phyloP scores from a whole-genome alignment of 1,140 invertebrate genomes.

The Laupala kohalensis region DNA sequence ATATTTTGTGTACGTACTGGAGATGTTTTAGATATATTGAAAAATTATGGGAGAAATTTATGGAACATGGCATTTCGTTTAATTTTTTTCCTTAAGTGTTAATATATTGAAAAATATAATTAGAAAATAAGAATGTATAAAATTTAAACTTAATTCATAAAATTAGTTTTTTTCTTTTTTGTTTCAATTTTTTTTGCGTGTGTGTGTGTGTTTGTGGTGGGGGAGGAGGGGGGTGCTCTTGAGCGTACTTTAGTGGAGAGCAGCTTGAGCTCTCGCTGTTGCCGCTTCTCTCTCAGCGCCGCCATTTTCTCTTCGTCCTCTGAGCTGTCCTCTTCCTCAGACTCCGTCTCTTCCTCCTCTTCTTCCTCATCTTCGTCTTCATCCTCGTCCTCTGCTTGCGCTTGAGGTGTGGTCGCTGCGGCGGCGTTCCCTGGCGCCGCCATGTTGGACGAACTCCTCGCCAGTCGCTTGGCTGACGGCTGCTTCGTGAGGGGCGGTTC shows the following conservation, averaged over 20 bases:
- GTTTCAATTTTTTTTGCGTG: no score
- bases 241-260: constrained; percentile 50
- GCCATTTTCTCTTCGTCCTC: constrained; percentile 49
- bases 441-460: neutral
- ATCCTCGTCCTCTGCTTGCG: neutral
- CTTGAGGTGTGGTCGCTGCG: neutral
- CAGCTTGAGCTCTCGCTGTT: constrained; percentile 58
- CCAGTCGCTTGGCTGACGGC: constrained; percentile 21
- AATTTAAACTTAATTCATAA: no score
- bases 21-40: no score
- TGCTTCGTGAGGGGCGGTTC: constrained; percentile 18
- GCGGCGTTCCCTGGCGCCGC: constrained; percentile 1
- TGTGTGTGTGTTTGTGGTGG: no score
- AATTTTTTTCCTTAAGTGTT: no score
- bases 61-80: no score
- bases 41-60: no score
- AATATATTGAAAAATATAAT: no score
- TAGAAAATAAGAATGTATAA: no score
- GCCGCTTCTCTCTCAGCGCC: constrained; percentile 46
- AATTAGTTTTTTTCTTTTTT: no score
- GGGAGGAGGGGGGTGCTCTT: neutral
- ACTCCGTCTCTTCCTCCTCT: constrained; percentile 22
- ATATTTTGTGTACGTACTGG: no score
- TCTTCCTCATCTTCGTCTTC: constrained; percentile 14
- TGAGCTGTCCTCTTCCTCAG: constrained; percentile 20